Conservation (phyloP, 2,797 vertebrate species). For the Microcaecilia unicolor region DNA sequence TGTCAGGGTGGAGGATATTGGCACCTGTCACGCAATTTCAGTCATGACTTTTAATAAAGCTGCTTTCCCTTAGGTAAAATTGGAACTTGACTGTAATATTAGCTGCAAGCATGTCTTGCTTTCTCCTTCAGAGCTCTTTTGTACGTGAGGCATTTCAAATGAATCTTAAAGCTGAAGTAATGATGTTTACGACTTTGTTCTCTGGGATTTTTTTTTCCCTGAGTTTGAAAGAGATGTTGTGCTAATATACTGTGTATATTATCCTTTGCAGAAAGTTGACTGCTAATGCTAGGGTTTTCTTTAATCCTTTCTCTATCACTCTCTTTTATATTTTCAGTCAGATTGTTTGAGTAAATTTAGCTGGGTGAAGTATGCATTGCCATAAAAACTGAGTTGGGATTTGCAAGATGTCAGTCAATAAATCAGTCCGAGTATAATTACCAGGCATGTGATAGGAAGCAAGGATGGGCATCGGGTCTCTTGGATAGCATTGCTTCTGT, state of each 20-base stretch:
- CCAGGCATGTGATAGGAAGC: constrained; percentile 72
- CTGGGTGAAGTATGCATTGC: constrained; percentile 78
- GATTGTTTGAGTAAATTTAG: constrained; percentile 58
- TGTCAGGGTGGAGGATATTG: constrained; percentile 72
- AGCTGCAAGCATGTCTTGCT: constrained; percentile 53
- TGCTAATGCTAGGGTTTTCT: constrained; percentile 17
- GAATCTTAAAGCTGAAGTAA: constrained; percentile 49
- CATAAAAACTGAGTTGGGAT: constrained; percentile 83
- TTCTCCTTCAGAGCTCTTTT: constrained; percentile 53
- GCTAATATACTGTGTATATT: too few relatives aligned
- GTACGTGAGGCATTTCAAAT: constrained; percentile 51
- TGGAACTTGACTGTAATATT: constrained; percentile 63
- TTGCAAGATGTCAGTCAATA: constrained; percentile 91
- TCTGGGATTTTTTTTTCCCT: constrained; percentile 3
- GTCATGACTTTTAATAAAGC: constrained; percentile 77
- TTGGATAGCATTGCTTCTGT: constrained; percentile 70
- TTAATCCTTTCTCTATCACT: constrained; percentile 19
- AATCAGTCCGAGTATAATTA: constrained; percentile 96
- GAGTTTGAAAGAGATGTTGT: constrained; percentile 43
- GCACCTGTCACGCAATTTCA: constrained; percentile 76
- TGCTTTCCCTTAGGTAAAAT: constrained; percentile 69
- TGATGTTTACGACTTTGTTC: constrained; percentile 42
- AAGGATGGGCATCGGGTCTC: constrained; percentile 69
- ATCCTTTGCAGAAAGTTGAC: constrained; percentile 36
- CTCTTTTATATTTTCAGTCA: constrained; percentile 33